phyloP scores from a whole-genome alignment of 2,113 vertebrate species.

The Edolisoma coerulescens region DNA sequence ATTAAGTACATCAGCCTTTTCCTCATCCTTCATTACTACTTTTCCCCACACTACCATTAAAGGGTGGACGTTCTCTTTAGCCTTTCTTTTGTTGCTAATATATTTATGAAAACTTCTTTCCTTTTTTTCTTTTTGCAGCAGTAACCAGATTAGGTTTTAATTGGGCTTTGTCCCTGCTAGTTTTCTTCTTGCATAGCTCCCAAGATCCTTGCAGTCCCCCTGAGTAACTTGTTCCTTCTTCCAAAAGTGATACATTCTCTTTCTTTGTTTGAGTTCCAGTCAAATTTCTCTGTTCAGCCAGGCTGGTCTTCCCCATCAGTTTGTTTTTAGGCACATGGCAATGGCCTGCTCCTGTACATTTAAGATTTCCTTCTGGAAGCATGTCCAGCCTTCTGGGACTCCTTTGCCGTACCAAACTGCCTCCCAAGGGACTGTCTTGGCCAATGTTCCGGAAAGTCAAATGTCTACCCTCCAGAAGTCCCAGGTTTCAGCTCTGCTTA shows the following conservation, averaged over 20 bases:
- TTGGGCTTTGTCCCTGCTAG: neutral
- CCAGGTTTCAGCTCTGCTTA: neutral
- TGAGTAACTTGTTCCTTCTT: neutral
- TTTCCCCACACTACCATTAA: neutral
- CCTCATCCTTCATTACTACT: neutral
- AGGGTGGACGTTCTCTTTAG: neutral
- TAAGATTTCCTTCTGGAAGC: neutral
- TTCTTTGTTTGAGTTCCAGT: neutral
- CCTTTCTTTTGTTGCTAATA: neutral
- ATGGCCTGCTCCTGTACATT: neutral
- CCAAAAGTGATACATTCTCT: neutral
- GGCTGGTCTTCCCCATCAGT: neutral
- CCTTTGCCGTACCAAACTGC: neutral
- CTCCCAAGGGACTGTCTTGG: neutral
- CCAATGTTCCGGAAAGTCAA: neutral
- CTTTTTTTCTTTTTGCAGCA: neutral
- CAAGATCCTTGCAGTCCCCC: neutral
- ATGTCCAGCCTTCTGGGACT: rapidly evolving
- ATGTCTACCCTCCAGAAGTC: neutral
- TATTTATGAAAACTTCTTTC: neutral
- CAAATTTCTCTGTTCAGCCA: neutral
- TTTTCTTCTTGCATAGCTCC: neutral
- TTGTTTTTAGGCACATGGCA: neutral
- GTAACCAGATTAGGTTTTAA: neutral
- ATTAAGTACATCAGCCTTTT: neutral